phyloP scores from a whole-genome alignment of 2,113 vertebrate species.

The Crotophaga sulcirostris region DNA sequence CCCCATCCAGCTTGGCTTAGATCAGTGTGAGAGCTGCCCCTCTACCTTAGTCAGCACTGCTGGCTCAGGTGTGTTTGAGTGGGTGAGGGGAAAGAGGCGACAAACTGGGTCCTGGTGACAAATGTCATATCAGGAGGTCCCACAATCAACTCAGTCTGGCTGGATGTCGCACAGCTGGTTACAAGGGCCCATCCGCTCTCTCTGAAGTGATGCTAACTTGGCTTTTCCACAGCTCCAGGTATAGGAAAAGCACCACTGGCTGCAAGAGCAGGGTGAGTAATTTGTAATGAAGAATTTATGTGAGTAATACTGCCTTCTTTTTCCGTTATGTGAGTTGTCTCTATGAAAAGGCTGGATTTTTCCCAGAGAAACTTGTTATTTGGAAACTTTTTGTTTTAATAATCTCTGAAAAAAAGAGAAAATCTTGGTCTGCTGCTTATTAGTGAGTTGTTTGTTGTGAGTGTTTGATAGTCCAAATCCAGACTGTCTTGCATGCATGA shows the following conservation, averaged over 20 bases:
- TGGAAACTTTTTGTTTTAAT: not conserved
- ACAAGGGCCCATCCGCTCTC: fast-evolving
- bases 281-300: not conserved
- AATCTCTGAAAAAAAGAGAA: not conserved
- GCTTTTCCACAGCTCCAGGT: not conserved
- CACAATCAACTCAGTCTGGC: too few relatives aligned
- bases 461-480: not conserved
- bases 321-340: not conserved
- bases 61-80: not conserved
- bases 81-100: not conserved
- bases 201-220: not conserved
- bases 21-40: not conserved
- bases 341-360: not conserved
- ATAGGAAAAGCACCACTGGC: not conserved
- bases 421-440: constrained; percentile 1
- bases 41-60: not conserved
- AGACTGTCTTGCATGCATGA: not conserved
- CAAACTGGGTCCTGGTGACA: not conserved
- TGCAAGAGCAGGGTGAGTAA: not conserved
- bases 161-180: not conserved
- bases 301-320: not conserved
- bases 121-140: not conserved
- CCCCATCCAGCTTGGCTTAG: not conserved
- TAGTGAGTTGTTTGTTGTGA: constrained; percentile 11
- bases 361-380: not conserved